Percentiles rank a stretch among this genome's conserved stretches.
These are phyloP conservation scores for Holotrichia oblita DNA, from an alignment of 1,140 invertebrate genomes.

Conservation along the genomic window DNA sequence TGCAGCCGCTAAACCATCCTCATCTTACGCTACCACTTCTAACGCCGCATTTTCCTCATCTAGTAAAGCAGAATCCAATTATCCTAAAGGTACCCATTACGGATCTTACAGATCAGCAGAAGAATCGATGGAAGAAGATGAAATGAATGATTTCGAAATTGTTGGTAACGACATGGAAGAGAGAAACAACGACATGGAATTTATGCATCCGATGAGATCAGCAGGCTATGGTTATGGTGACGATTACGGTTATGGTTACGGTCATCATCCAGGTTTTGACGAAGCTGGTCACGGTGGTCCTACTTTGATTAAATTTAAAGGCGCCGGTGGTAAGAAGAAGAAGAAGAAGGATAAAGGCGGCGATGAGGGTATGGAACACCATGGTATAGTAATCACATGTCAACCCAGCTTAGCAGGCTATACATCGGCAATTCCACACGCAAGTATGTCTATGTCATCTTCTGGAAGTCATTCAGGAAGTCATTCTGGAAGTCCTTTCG, in stretches of 20 bases:
- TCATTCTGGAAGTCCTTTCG: constrained; percentile 46
- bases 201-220: constrained; percentile 44
- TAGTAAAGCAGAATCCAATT: background rate
- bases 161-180: constrained; percentile 40
- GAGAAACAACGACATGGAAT: constrained; percentile 39
- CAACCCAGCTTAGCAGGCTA: constrained; percentile 59
- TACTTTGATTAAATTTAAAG: constrained; percentile 40
- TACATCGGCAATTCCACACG: constrained; percentile 43
- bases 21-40: constrained; percentile 25
- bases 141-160: constrained; percentile 15
- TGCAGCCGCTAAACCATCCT: constrained; percentile 16
- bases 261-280: constrained; percentile 44
- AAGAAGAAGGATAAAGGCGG: constrained; percentile 43
- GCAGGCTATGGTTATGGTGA: constrained; percentile 37
- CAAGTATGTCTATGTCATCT: no score
- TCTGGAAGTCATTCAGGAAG: constrained; percentile 28
- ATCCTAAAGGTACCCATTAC: constrained; percentile 26
- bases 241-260: constrained; percentile 43
- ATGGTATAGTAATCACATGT: constrained; percentile 58
- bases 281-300: constrained; percentile 38
- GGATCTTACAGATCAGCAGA: constrained; percentile 40
- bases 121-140: constrained; percentile 31
- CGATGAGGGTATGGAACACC: constrained; percentile 47
- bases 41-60: constrained; percentile 15
- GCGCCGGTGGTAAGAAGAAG: constrained; percentile 41